phyloP scores from a whole-genome alignment of 2,113 vertebrate species.

The Zeus faber region DNA sequence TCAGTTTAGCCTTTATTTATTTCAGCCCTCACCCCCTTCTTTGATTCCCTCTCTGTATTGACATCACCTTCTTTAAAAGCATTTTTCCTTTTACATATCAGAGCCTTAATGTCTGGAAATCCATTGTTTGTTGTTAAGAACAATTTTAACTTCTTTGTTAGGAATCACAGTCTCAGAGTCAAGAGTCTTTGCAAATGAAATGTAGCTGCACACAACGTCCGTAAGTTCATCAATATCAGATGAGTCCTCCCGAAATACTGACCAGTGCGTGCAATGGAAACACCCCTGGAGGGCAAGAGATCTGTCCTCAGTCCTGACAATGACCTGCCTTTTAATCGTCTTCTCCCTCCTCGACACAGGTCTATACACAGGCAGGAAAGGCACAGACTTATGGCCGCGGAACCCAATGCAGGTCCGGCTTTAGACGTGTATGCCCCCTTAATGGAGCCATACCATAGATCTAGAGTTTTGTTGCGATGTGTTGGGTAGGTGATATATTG shows the following conservation, averaged over 20 bases:
- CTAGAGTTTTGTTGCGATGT: neutral
- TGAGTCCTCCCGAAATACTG: conserved; percentile 4
- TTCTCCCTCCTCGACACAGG: neutral
- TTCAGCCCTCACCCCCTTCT: neutral
- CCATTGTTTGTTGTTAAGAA: conserved; percentile 5
- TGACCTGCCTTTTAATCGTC: neutral
- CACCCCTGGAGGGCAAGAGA: conserved; percentile 9
- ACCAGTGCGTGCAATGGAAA: conserved; percentile 10
- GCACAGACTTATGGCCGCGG: conserved; percentile 6
- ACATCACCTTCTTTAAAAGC: conserved; percentile 3
- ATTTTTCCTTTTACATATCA: conserved; percentile 7
- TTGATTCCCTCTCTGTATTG: neutral
- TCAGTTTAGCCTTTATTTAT: neutral
- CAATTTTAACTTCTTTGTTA: neutral
- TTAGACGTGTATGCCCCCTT: neutral
- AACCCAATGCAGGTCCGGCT: neutral
- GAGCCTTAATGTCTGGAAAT: neutral
- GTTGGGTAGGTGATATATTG: conserved; percentile 7
- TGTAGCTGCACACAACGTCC: conserved; percentile 8
- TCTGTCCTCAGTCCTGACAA: neutral
- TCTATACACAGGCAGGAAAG: neutral
- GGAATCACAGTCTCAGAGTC: conserved; percentile 6
- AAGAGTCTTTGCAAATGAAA: neutral
- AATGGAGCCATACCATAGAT: conserved; percentile 11
- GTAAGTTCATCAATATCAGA: no score